Evolutionary conservation across 2,888 invertebrate genomes (phyloP), one percentile per base, ranked within the genome.

Genomic region (Rapana venosa): DNA sequence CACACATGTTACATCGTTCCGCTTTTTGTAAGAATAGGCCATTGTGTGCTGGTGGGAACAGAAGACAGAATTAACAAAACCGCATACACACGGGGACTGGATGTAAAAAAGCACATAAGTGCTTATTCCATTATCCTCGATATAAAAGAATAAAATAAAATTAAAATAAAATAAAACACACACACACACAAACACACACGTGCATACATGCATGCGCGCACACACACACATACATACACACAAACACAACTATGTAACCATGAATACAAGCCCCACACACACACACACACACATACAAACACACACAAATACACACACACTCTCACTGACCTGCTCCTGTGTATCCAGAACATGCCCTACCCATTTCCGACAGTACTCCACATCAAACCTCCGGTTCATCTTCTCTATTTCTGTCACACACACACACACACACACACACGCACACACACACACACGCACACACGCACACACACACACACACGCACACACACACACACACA

Each of bases 291-390:
- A 47, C 47, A 47, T 8, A 13, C 77, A n/a, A 2, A 26, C n/a
- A 77, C 77, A n/a, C 77, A 77, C 77, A 77, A 2, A 77, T n/a
- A 77, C n/a, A 77, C 30, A n/a, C 77, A 77, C 77, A n/a, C 77
- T 8, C 20, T 1, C 77, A 77, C 26, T 81, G 90, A 95, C 95
- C 93, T 95, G 94, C 91, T 92, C 93, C 90, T 94, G 94, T 17
- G 94, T 93, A 56, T 94, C 92, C 83, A 93, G 92, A 0, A 95
- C 94, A 92, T 95, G 95, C 47, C 94, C 93, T n/a, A 95, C 92
- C 96, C 95, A 96, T 86, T 94, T 94, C 86, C 92, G 92, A 90
- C 95, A 95, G 92, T 94, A 95, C 26, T 94, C 93, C 0, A 95
- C 91, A 90, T 96, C 95, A 94, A 94, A 96, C 66, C 94, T 94